Percentiles rank a stretch among this genome's conserved stretches.
Conservation (phyloP, 2,888 invertebrate genomes). For the Trachelus stipa region DNA sequence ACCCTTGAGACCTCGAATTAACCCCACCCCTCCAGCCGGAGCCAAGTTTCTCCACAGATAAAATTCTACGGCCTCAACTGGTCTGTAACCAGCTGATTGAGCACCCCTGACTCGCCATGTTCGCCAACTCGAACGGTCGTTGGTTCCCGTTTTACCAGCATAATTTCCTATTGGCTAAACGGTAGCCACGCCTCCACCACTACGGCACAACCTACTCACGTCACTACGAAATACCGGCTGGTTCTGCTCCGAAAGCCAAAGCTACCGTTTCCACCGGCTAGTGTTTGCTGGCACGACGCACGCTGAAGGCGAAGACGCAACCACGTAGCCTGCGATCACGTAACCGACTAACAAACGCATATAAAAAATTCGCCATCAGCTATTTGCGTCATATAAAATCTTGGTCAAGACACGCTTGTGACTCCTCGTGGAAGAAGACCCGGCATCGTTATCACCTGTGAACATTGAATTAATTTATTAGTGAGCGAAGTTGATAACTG, state of each 20-base stretch:
- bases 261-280: constrained; percentile 43
- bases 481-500: not conserved
- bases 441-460: not conserved
- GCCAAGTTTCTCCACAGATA: not conserved
- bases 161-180: constrained; percentile 41
- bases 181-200: constrained; percentile 46
- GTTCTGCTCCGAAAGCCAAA: not conserved
- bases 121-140: constrained; percentile 43
- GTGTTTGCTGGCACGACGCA: constrained; percentile 60
- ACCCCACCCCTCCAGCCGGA: constrained; percentile 28
- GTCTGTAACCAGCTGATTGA: constrained; percentile 38
- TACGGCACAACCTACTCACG: constrained; percentile 28
- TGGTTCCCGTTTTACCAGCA: constrained; percentile 38
- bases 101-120: constrained; percentile 64
- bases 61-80: not conserved
- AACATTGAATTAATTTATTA: not conserved
- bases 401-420: not conserved
- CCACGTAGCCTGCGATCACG: not conserved
- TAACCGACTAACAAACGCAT: not conserved
- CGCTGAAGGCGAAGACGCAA: constrained; percentile 41
- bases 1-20: constrained; percentile 27
- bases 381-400: not conserved
- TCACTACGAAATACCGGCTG: not conserved
- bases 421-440: not conserved
- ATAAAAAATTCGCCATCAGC: not conserved